phyloP scores from a whole-genome alignment of 1,140 invertebrate species.

The Penaeus indicus region DNA sequence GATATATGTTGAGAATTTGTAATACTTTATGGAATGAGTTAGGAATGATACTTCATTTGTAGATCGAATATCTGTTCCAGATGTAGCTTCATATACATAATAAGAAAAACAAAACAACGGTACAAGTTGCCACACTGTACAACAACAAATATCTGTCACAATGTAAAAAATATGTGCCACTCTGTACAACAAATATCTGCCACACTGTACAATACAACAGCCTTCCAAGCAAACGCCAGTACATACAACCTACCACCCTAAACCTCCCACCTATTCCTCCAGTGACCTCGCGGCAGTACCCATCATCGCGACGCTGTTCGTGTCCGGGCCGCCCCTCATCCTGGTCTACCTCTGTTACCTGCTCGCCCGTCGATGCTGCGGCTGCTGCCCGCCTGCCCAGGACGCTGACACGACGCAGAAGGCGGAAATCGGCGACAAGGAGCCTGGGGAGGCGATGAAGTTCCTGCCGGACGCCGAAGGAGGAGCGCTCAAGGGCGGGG shows the following conservation, averaged over 20 bases:
- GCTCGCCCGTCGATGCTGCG: slow-evolving; percentile 13
- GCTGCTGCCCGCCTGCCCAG: slow-evolving; percentile 23
- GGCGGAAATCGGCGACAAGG: no score
- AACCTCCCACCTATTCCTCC: neutral
- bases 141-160: neutral
- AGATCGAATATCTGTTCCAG: no score
- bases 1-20: no score
- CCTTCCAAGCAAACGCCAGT: no score
- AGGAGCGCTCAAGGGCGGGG: neutral
- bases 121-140: neutral
- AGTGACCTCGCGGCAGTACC: slow-evolving; percentile 58
- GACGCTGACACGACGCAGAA: neutral
- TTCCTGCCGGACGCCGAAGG: neutral
- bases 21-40: no score
- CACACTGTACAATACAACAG: neutral
- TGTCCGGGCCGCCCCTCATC: slow-evolving; percentile 45
- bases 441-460: no score
- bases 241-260: neutral
- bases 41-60: no score
- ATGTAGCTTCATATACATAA: no score
- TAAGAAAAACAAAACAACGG: no score
- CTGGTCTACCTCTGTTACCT: neutral
- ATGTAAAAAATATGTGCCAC: neutral
- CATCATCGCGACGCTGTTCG: slow-evolving; percentile 48
- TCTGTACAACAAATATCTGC: neutral